Conservation (phyloP, 1,140 invertebrate species). For the Batillaria attramentaria region DNA sequence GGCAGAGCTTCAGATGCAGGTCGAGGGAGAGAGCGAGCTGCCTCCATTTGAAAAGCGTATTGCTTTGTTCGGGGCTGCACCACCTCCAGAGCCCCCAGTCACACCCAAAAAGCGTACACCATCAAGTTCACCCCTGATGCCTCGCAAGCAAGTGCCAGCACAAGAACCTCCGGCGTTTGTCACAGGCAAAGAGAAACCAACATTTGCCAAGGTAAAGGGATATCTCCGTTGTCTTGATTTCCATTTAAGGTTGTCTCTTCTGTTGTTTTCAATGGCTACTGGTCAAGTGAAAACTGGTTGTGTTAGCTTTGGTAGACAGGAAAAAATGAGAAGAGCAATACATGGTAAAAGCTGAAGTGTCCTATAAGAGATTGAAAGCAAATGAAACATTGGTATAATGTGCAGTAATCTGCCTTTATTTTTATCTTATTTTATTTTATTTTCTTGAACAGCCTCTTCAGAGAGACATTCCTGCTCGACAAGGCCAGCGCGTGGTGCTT, state of each 20-base stretch:
- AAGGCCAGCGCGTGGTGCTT: conserved; percentile 80
- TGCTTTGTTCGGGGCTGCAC: conserved; percentile 51
- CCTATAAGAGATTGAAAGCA: not conserved
- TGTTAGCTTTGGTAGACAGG: no score
- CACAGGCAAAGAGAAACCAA: conserved; percentile 55
- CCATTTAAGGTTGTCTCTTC: no score
- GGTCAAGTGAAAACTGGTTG: no score
- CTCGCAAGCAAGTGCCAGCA: not conserved
- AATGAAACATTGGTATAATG: not conserved
- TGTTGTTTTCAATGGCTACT: no score
- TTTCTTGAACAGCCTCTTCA: conserved; percentile 52
- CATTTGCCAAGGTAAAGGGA: conserved; percentile 51
- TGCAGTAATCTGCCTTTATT: not conserved
- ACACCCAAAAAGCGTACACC: conserved; percentile 22
- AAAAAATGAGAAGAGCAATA: no score
- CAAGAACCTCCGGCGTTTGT: conserved; percentile 36
- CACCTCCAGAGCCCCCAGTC: conserved; percentile 37
- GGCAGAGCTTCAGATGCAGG: conserved; percentile 57
- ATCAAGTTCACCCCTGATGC: conserved; percentile 15
- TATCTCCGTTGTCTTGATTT: no score
- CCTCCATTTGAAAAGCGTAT: conserved; percentile 61
- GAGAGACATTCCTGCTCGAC: conserved; percentile 75
- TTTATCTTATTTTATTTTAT: no score
- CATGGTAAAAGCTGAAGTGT: not conserved
- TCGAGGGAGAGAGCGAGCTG: conserved; percentile 52